Evolutionary conservation across 2,888 invertebrate species (phyloP), one percentile per base, ranked within the genome.

Genomic region (Erebia aethiops): DNA sequence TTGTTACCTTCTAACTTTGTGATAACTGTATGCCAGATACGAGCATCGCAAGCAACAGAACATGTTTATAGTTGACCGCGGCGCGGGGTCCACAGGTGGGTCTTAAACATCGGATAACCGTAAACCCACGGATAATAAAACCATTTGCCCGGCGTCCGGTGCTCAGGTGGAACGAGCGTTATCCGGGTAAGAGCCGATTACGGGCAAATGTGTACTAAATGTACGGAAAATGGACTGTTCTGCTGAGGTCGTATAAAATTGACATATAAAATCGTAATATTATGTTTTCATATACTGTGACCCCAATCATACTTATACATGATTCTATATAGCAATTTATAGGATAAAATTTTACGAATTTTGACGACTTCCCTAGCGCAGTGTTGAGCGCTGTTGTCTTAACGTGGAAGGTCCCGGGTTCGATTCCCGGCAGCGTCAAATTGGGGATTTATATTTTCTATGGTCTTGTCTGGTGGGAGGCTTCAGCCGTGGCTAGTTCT

Each of bases 61-160:
- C 51, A 56, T 58, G 58, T 69, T 64, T 52, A 54, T 41, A 1
- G 16, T 21, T 35, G 16, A 54, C 52, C 57, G 57, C 57, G 14
- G 1, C 57, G 1, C 43, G 56, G 1, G 2, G 64, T 80, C 77
- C 80, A 86, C 87, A 87, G 86, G 87, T 87, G 87, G 84, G 77
- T 77, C 77, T 75, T 84, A 81, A 84, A 83, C 68, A 62, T 56
- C 81, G 77, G 79, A 76, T 79, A 75, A 72, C 73, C 74, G 77
- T 75, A 72, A 72, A 76, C 76, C 16, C 72, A 80, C 82, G 85
- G 84, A 82, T 87, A 86, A 87, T 86, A 85, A 82, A 83, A 80
- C 82, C 85, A 86, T 87, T 86, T 72, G 83, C 83, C 43, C 14
- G 56, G 83, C 81, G 21, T 78, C 81, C 80, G 82, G 81, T 74